Conservation (phyloP, 2,113 vertebrate species). For the Rhea pennata region DNA sequence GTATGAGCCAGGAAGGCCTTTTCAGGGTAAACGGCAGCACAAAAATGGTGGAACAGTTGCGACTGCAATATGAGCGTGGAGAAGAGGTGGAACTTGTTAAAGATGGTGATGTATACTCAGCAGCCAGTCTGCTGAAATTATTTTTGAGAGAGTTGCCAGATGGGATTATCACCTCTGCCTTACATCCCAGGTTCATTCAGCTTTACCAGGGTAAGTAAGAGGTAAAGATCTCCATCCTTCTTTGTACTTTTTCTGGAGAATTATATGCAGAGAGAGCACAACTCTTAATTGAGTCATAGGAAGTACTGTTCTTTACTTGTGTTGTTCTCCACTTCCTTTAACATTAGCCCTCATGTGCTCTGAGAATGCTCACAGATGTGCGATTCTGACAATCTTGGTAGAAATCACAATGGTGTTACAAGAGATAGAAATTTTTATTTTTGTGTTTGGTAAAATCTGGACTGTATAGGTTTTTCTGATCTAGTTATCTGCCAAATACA, state of each 20-base stretch:
- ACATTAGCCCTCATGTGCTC: not conserved
- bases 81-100: slow-evolving; percentile 77
- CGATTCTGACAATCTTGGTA: not conserved
- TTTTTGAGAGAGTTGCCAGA: slow-evolving; percentile 90
- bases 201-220: slow-evolving; percentile 83
- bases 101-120: slow-evolving; percentile 82
- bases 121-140: slow-evolving; percentile 90
- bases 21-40: slow-evolving; percentile 91
- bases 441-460: not conserved
- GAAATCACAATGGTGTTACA: not conserved
- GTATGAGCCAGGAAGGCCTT: slow-evolving; percentile 89
- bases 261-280: not conserved
- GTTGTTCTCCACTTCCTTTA: not conserved
- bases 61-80: slow-evolving; percentile 81
- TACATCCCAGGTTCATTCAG: slow-evolving; percentile 82
- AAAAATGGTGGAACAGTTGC: slow-evolving; percentile 85
- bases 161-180: slow-evolving; percentile 79
- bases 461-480: not conserved
- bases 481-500: not conserved
- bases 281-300: not conserved
- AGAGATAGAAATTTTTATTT: not conserved
- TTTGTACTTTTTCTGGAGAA: not conserved
- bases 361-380: not conserved
- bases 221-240: not conserved
- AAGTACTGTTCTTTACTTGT: not conserved